Conservation (phyloP, 2,888 invertebrate species). For the Torymus aiolomorphi region DNA sequence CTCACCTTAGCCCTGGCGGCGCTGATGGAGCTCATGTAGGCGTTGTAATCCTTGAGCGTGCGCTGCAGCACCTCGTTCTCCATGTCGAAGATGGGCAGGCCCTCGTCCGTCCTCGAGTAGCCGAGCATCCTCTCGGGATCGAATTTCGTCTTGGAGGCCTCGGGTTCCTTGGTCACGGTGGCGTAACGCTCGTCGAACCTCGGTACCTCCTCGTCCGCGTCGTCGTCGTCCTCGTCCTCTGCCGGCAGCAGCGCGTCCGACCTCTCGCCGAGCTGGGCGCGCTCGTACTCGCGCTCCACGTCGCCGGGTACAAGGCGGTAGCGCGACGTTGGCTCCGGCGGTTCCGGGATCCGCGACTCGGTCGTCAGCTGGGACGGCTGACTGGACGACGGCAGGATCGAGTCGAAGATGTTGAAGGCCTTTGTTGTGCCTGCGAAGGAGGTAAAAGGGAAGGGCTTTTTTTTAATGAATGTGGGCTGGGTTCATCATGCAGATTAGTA, state of each 20-base stretch:
- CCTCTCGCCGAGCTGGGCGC: constrained; percentile 11
- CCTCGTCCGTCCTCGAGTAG: constrained; percentile 68
- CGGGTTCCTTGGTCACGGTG: constrained; percentile 14
- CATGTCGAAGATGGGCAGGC: constrained; percentile 68
- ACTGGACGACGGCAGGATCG: neutral
- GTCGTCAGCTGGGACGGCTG: constrained; percentile 51
- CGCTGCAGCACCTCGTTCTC: constrained; percentile 70
- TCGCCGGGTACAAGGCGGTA: constrained; percentile 58
- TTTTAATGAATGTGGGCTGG: neutral
- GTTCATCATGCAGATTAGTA: neutral
- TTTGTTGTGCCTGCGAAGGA: constrained; percentile 14
- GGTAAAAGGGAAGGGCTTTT: neutral
- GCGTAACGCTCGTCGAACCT: constrained; percentile 50
- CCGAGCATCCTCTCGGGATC: constrained; percentile 70
- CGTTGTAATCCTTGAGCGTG: constrained; percentile 69
- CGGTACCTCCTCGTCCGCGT: constrained; percentile 35
- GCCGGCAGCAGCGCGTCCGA: neutral
- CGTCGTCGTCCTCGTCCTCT: constrained; percentile 11
- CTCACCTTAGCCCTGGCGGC: constrained; percentile 20
- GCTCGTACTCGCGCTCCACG: constrained; percentile 65
- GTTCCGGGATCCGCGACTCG: constrained; percentile 48
- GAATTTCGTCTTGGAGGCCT: constrained; percentile 59
- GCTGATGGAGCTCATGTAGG: constrained; percentile 67
- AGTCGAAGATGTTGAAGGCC: constrained; percentile 30
- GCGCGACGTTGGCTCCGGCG: constrained; percentile 46